phyloP scores from a whole-genome alignment of 1,140 invertebrate genomes.

The Pollicipes pollicipes region DNA sequence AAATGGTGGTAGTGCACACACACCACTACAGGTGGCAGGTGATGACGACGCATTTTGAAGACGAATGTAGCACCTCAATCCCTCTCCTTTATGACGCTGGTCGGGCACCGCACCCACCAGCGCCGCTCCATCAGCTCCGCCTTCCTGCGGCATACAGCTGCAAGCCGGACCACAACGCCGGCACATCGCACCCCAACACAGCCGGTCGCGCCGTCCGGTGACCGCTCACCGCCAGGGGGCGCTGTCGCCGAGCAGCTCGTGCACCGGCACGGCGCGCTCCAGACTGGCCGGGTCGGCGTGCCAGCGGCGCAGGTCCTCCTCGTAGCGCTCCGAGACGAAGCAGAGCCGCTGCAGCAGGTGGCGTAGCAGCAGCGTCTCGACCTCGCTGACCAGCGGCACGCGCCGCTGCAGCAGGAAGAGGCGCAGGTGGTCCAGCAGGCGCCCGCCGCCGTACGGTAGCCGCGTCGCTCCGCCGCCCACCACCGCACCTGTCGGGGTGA shows the following conservation, averaged over 20 bases:
- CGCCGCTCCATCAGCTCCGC: too few relatives aligned
- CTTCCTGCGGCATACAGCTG: too few relatives aligned
- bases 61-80: too few relatives aligned
- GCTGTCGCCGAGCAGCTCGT: background rate
- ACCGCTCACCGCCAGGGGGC: too few relatives aligned
- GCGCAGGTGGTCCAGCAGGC: conserved; percentile 32
- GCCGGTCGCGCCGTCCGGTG: too few relatives aligned
- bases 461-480: conserved; percentile 32
- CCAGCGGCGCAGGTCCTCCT: background rate
- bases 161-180: too few relatives aligned
- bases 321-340: background rate
- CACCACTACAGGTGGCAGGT: too few relatives aligned
- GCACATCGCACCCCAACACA: too few relatives aligned
- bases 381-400: conserved; percentile 21
- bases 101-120: too few relatives aligned
- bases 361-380: conserved; percentile 13
- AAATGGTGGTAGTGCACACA: too few relatives aligned
- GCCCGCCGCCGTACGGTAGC: conserved; percentile 35
- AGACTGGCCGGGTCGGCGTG: background rate
- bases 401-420: conserved; percentile 24
- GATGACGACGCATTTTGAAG: too few relatives aligned
- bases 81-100: too few relatives aligned
- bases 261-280: background rate
- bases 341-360: background rate
- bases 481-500: conserved; percentile 27